Conservation (phyloP, 1,140 invertebrate species). For the Chelonus insularis region DNA sequence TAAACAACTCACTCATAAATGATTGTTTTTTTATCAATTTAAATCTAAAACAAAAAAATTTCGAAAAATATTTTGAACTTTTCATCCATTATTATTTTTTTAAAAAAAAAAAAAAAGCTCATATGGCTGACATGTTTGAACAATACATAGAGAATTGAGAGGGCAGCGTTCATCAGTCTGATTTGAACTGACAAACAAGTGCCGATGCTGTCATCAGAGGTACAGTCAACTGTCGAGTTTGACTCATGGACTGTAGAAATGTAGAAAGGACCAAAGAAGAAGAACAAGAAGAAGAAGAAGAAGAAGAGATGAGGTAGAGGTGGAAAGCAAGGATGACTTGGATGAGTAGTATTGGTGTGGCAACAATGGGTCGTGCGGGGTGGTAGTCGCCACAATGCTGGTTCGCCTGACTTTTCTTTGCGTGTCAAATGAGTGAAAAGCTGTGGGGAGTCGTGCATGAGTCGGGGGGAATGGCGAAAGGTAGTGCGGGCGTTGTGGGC, state of each 20-base stretch:
- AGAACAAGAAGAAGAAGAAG: slow-evolving; percentile 23
- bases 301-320: slow-evolving; percentile 17
- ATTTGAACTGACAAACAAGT: neutral
- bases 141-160: no score
- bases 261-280: slow-evolving; percentile 3
- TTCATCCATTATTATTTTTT: no score
- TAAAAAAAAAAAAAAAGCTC: neutral
- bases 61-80: no score
- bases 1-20: no score
- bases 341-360: slow-evolving; percentile 49
- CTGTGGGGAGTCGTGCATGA: slow-evolving; percentile 45
- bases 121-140: no score
- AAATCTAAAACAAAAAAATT: no score
- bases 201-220: no score
- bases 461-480: slow-evolving; percentile 13
- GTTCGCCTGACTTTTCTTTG: slow-evolving; percentile 59
- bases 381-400: slow-evolving; percentile 52
- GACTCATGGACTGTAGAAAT: neutral
- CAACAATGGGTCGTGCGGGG: slow-evolving; percentile 53
- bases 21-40: no score
- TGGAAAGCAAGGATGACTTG: slow-evolving; percentile 18
- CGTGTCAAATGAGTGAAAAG: slow-evolving; percentile 62
- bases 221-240: neutral
- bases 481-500: slow-evolving; percentile 35
- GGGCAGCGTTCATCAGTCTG: slow-evolving; percentile 21